phyloP scores from a whole-genome alignment of 2,888 invertebrate genomes.

The Andrena camellia region DNA sequence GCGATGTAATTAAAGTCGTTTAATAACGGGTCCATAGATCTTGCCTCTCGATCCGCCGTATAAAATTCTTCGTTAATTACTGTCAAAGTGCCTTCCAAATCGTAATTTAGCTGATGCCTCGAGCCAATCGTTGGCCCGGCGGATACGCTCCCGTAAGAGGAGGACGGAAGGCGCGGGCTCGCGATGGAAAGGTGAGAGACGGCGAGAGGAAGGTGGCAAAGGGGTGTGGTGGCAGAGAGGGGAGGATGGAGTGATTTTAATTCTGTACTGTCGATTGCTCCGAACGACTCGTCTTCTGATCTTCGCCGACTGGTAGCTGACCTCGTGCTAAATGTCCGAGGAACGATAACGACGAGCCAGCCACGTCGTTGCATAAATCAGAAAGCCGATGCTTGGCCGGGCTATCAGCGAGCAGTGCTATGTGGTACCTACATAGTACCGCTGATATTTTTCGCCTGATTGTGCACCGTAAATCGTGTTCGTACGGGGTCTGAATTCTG shows the following conservation, averaged over 20 bases:
- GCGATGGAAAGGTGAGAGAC: not conserved
- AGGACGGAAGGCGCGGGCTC: not conserved
- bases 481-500: not conserved
- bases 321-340: conserved; percentile 61
- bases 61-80: conserved; percentile 77
- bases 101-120: conserved; percentile 67
- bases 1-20: conserved; percentile 74
- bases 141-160: not conserved
- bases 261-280: conserved; percentile 68
- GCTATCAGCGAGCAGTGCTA: conserved; percentile 16
- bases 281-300: conserved; percentile 67
- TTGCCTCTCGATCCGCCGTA: conserved; percentile 61
- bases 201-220: conserved; percentile 6
- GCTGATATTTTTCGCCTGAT: conserved; percentile 24
- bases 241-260: conserved; percentile 59
- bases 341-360: conserved; percentile 64
- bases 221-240: not conserved
- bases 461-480: not conserved
- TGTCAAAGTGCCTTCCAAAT: conserved; percentile 73
- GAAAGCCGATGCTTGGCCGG: conserved; percentile 10
- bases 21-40: conserved; percentile 72
- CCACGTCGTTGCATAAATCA: conserved; percentile 61
- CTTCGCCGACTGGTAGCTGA: conserved; percentile 72
- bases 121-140: conserved; percentile 32
- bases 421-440: conserved; percentile 2